Base-by-base conservation (phyloP, 2,797 vertebrate genomes). In the Pantherophis vulpinus region DNA sequence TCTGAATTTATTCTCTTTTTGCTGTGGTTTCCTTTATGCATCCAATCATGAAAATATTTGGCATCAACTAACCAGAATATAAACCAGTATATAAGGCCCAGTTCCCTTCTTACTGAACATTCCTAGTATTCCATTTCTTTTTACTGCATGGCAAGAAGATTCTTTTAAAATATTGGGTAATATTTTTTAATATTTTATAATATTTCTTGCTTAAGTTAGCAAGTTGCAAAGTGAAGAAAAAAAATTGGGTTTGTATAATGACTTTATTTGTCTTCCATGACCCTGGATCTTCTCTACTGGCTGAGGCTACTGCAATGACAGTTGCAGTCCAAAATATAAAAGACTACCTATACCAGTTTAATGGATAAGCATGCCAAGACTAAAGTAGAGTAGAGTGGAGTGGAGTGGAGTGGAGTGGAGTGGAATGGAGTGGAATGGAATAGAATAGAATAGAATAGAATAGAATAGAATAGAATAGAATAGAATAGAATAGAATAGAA, bases 401-500 rank as follows among this genome's bases (percentile, higher is more conserved):
- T 63, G 4, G 25, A 9, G 23, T 27, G 1, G 23, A 29, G 4
- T 66, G 5, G 60, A 29, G 47, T 47, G 1, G 47, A 29, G 10
- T 63, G 11, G 25, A 10, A 8, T 27, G 1, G 23, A 29, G 1
- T 66, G 6, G 63, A 13, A 0, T n/a, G 6, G 63, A n/a, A 0
- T 60, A 3, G 59, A 60, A 0, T 25, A 3, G 60, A 29, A 0
- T 51, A 0, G 47, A 51, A 1, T 51, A 0, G 47, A 51, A 8
- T 51, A 0, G 47, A 51, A 8, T 51, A 0, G 47, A 51, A 3
- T 60, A 1, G 59, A 61, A 4, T 12, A 0, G 20, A 25, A 4
- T 29, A 29, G 61, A 63, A 5, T 29, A 63, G 61, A 63, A 13
- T n/a, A 66, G 63, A 66, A 12, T 63, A 63, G 61, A n/a, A 5